Conservation (phyloP, 2,113 vertebrate genomes). For the Atlantisia rogersi region DNA sequence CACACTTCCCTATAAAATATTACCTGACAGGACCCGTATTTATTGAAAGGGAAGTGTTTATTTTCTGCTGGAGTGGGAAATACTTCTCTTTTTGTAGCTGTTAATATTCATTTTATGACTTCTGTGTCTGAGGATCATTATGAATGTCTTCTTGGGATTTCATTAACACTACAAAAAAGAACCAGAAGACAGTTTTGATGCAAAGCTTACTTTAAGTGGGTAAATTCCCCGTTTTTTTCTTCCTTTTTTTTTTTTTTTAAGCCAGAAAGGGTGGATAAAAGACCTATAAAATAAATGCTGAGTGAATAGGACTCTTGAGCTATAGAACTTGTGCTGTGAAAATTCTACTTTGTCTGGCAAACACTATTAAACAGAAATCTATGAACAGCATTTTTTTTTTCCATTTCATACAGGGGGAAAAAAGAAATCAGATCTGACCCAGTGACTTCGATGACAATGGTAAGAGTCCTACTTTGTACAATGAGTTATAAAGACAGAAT, state of each 20-base stretch:
- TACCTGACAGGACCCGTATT: not conserved
- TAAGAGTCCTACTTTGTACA: conserved; percentile 47
- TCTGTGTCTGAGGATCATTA: conserved; percentile 62
- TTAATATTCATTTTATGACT: conserved; percentile 52
- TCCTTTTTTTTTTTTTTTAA: not conserved
- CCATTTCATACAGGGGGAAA: conserved; percentile 58
- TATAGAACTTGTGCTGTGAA: conserved; percentile 74
- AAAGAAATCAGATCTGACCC: conserved; percentile 66
- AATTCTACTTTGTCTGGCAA: conserved; percentile 78
- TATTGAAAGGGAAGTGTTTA: conserved; percentile 18
- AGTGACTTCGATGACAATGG: conserved; percentile 60
- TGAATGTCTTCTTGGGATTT: conserved; percentile 52
- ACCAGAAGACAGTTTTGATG: conserved; percentile 63
- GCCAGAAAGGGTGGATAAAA: conserved; percentile 69
- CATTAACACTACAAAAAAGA: conserved; percentile 70
- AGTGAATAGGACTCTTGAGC: conserved; percentile 75
- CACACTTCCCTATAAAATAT: not conserved
- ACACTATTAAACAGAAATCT: conserved; percentile 76
- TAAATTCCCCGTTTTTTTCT: conserved; percentile 62
- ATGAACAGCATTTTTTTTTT: conserved; percentile 65
- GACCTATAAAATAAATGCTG: conserved; percentile 73
- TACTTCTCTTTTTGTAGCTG: conserved; percentile 40
- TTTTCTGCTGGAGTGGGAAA: conserved; percentile 59
- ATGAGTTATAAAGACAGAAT: conserved; percentile 31
- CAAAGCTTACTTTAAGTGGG: conserved; percentile 71